These are phyloP conservation scores for Thereva unica DNA, from an alignment of 2,888 invertebrate species.

Conservation along the genomic window DNA sequence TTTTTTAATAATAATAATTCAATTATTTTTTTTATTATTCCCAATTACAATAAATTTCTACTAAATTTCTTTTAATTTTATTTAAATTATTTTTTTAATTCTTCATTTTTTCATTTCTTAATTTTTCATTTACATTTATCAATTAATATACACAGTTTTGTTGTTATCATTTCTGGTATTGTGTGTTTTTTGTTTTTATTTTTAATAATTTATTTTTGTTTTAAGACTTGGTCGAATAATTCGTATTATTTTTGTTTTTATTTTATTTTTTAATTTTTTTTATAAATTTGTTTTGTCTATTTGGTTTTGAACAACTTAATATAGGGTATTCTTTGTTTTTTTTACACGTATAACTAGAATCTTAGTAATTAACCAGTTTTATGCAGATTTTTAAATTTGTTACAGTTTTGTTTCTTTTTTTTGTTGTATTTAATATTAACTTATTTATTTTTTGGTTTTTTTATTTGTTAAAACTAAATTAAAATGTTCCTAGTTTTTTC, in stretches of 20 bases:
- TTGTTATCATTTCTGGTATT: neutral
- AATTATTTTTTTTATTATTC: conserved; percentile 14
- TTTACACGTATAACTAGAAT: conserved; percentile 3
- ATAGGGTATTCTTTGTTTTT: neutral
- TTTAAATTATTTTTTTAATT: neutral
- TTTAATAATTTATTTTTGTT: conserved; percentile 1
- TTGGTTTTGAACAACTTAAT: neutral
- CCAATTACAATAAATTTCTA: neutral
- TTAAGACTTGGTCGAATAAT: conserved; percentile 31
- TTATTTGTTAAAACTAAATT: conserved; percentile 16
- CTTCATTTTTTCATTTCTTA: neutral
- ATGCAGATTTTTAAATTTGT: no score
- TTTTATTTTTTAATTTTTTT: no score
- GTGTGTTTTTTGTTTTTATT: conserved; percentile 11
- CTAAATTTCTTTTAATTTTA: no score
- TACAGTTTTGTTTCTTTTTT: no score
- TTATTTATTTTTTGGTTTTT: neutral
- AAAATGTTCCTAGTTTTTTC: conserved; percentile 20
- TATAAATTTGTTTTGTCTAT: no score
- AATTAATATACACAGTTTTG: conserved; percentile 12
- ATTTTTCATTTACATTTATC: conserved; percentile 8
- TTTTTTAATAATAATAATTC: neutral
- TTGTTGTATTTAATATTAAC: neutral
- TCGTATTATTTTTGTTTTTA: neutral
- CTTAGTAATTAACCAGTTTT: no score